Evolutionary conservation across 1,140 invertebrate species (phyloP), one percentile per base, ranked within the genome.

Genomic region (Dendrolimus kikuchii): DNA sequence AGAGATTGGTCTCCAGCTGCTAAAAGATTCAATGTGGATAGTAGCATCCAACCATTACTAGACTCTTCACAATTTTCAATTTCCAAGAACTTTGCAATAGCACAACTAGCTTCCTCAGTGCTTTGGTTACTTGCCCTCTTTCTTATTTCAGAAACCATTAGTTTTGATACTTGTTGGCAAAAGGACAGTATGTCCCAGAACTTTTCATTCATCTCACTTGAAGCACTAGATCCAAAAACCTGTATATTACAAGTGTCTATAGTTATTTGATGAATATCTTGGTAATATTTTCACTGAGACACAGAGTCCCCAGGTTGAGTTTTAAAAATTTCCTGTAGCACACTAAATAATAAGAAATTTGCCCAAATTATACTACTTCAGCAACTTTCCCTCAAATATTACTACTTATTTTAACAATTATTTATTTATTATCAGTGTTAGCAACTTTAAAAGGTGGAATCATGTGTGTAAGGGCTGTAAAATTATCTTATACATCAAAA

Each of bases 91-190:
- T 96, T 96, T 10, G 97, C 96, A 69, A 99, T 99, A 37, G 96
- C 96, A 90, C 95, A 95, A 73, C 96, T 98, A 9, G 97, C 97
- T 42, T 95, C 94, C 87, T 98, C 96, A 8, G 97, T 98, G 62
- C 95, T 97, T 84, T 98, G 96, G 86, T 99, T 98, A 37, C 95
- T 96, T 36, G 97, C 97, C 65, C 97, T 90, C 68, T 94, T 92
- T 55, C 97, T 89, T 62, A 99, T 97, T 89, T 99, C 96, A 43
- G 94, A 93, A 10, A 99, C 97, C 94, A 99, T 98, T 9, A 99
- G 89, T 67, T 95, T 93, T 0, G 97, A 98, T 5, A 98, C 96
- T 89, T 98, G 94, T 79, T 97, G 95, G 71, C 95, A 96, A 78
- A 98, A 98, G 54, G 95, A 92, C 46, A 96, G 82, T 64, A 98